phyloP scores from a whole-genome alignment of 1,140 invertebrate genomes.

The Laodelphax striatellus region DNA sequence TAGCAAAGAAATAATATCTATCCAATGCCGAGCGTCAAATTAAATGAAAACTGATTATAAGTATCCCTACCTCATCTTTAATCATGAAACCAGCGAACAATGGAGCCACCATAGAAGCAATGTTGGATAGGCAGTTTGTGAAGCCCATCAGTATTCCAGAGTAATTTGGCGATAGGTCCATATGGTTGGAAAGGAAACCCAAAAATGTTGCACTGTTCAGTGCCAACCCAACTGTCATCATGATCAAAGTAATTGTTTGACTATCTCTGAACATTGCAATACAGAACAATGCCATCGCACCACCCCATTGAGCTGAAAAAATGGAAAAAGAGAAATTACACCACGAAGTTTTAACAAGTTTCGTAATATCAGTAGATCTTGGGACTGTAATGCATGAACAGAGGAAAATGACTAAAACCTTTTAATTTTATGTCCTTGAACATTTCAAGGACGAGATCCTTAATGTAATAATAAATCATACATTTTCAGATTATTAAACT shows the following conservation, averaged over 20 bases:
- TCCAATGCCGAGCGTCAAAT: no score
- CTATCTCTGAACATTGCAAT: not conserved
- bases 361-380: no score
- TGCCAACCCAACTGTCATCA: not conserved
- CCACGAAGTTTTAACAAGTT: no score
- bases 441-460: no score
- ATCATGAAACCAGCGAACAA: slow-evolving; percentile 38
- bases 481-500: no score
- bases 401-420: no score
- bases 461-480: no score
- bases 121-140: slow-evolving; percentile 60
- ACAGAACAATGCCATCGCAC: not conserved
- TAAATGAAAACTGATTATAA: no score
- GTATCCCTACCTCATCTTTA: slow-evolving; percentile 20
- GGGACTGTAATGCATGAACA: no score
- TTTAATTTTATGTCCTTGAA: no score
- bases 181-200: slow-evolving; percentile 48
- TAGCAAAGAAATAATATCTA: no score
- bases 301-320: slow-evolving; percentile 3
- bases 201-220: slow-evolving; percentile 49
- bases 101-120: slow-evolving; percentile 59
- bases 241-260: not conserved
- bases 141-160: slow-evolving; percentile 62
- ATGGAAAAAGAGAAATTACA: no score
- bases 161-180: slow-evolving; percentile 60